Conservation (phyloP, 1,140 invertebrate genomes). For the Parapsyche elsis region DNA sequence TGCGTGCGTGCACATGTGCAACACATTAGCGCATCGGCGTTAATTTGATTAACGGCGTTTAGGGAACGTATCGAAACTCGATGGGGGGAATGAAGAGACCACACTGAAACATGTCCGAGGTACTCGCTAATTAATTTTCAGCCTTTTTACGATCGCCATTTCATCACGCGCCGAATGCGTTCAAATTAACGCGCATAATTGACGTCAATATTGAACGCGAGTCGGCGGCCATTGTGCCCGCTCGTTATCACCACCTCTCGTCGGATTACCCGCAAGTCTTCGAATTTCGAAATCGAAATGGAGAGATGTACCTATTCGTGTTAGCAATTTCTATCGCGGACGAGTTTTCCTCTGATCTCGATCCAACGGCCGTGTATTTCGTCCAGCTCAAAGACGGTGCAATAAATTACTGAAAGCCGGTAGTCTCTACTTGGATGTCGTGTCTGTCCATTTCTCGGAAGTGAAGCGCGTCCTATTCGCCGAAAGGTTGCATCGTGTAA, state of each 20-base stretch:
- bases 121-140: conserved; percentile 43
- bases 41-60: conserved; percentile 53
- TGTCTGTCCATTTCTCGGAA: too few relatives aligned
- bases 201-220: conserved; percentile 11
- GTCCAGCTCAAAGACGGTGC: too few relatives aligned
- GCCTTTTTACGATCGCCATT: neutral
- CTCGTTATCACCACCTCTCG: neutral
- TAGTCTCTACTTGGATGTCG: too few relatives aligned
- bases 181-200: conserved; percentile 8
- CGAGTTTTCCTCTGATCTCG: too few relatives aligned
- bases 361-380: too few relatives aligned
- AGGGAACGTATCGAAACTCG: conserved; percentile 42
- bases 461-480: too few relatives aligned
- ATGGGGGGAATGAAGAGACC: neutral
- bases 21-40: conserved; percentile 48
- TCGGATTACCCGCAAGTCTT: neutral
- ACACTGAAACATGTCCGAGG: conserved; percentile 24
- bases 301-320: too few relatives aligned
- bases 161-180: conserved; percentile 6
- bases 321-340: too few relatives aligned
- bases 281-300: too few relatives aligned
- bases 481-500: too few relatives aligned
- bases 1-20: conserved; percentile 21
- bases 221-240: neutral
- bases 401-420: too few relatives aligned